Evolutionary conservation across 2,797 vertebrate species (phyloP).

Genomic region (Rachycentron canadum): DNA sequence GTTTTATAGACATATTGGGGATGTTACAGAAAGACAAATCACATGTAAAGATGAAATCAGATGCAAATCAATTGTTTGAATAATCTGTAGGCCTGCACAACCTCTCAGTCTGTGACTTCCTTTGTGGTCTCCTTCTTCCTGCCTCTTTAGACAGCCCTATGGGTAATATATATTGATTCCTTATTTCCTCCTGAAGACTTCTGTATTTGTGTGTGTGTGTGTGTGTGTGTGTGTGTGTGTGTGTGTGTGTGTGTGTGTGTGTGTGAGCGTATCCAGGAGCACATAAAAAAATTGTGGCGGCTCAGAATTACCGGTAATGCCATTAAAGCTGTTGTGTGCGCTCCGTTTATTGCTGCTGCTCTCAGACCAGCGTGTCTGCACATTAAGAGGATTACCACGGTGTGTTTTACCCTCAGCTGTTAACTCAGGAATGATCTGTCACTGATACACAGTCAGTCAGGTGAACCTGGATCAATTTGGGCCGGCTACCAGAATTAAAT

Average conservation of each 20-base stretch:
- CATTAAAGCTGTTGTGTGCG: slow-evolving; percentile 80
- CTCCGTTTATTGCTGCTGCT: slow-evolving; percentile 53
- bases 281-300: slow-evolving; percentile 73
- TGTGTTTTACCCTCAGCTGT: slow-evolving; percentile 71
- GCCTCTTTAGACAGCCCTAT: slow-evolving; percentile 60
- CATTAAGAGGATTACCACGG: slow-evolving; percentile 78
- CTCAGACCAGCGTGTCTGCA: slow-evolving; percentile 60
- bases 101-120: slow-evolving; percentile 41
- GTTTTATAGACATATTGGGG: not conserved
- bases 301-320: slow-evolving; percentile 83
- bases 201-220: slow-evolving; percentile 20
- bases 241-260: slow-evolving; percentile 11
- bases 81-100: slow-evolving; percentile 34
- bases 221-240: slow-evolving; percentile 15
- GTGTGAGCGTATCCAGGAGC: slow-evolving; percentile 62
- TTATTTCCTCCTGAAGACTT: slow-evolving; percentile 72
- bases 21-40: slow-evolving; percentile 5
- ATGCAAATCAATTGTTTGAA: slow-evolving; percentile 62
- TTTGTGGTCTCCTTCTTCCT: slow-evolving; percentile 63
- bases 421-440: slow-evolving; percentile 75
- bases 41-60: slow-evolving; percentile 42
- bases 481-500: slow-evolving; percentile 62
- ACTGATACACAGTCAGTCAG: slow-evolving; percentile 70
- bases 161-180: slow-evolving; percentile 76
- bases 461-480: slow-evolving; percentile 70